Base-by-base conservation (phyloP, 2,797 vertebrate genomes). In the Erethizon dorsatum region DNA sequence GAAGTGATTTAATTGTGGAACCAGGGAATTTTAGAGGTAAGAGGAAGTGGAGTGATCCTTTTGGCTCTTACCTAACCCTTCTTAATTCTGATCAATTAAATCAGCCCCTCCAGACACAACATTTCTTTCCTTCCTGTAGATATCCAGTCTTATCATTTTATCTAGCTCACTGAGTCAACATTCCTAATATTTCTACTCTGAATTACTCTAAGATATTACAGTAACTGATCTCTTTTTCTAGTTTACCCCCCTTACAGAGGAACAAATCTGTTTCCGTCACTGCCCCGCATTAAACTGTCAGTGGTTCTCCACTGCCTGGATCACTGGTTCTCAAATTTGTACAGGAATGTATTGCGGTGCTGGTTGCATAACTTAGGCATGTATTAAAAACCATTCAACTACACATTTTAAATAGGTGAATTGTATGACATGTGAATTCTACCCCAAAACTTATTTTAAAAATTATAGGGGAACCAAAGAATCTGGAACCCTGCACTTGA, bases 361-460 rank as follows among this genome's bases (percentile, higher is more conserved):
- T 80, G 13, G 22, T 1, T 84, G 47, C 13, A 4, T 31, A 78
- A 57, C 75, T 87, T 61, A 90, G 22, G 65, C 82, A 56, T 41
- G 69, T 6, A 79, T 41, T 54, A 45, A 61, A 79, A 95, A 50
- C 65, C 67, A 83, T 0, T 65, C 47, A 94, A 63, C 13, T 12
- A 50, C 83, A 28, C n/a, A 50, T 52, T 80, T 88, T 84, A 87
- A 94, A 69, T 14, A 61, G 50, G n/a, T 37, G 17, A 90, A 52
- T 57, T 79, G 6, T 45, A 45, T 63, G 57, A 2, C 47, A 90
- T 67, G 26, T 83, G 80, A 91, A 69, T 79, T 85, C n/a, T 26
- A 69, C 26, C 37, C 80, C n/a, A 94, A 85, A 63, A 80, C 41
- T 20, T 77, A 63, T 45, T 93, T 87, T 61, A 5, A 20, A 93